phyloP scores from a whole-genome alignment of 53 echinoderm and acorn worm species.

The Patiria pectinifera region DNA sequence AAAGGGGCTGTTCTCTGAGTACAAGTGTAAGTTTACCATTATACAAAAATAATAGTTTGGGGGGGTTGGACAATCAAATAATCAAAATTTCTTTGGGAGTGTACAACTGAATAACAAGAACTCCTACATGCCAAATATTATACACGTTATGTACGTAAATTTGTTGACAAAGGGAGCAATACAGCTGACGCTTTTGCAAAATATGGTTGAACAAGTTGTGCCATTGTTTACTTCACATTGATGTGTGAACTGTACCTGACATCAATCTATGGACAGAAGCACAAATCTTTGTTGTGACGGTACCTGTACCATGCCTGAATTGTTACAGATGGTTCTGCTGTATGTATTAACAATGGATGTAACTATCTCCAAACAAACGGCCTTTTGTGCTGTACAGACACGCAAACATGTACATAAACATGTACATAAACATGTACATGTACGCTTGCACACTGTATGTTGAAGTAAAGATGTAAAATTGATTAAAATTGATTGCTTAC shows the following conservation, averaged over 20 bases:
- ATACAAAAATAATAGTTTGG: no score
- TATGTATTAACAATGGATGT: background rate
- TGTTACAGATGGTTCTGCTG: background rate
- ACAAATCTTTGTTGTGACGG: background rate
- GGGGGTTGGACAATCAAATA: no score
- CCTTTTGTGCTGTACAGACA: background rate
- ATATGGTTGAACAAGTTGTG: background rate
- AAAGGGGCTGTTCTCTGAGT: no score
- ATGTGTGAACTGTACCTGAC: background rate
- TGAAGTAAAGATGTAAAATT: background rate
- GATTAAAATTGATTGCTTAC: background rate
- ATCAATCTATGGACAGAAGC: background rate
- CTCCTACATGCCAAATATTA: background rate
- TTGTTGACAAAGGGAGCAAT: background rate
- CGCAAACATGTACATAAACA: no score
- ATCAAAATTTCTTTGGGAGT: no score
- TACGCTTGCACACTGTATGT: background rate
- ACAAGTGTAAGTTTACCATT: no score
- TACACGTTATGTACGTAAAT: background rate
- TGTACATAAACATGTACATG: no score
- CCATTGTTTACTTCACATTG: background rate
- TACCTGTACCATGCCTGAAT: background rate
- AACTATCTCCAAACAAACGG: background rate
- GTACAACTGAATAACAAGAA: no score
- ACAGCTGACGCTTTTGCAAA: background rate